Conservation (phyloP, 2,113 vertebrate genomes). For the Anarhynchus alexandrinus region DNA sequence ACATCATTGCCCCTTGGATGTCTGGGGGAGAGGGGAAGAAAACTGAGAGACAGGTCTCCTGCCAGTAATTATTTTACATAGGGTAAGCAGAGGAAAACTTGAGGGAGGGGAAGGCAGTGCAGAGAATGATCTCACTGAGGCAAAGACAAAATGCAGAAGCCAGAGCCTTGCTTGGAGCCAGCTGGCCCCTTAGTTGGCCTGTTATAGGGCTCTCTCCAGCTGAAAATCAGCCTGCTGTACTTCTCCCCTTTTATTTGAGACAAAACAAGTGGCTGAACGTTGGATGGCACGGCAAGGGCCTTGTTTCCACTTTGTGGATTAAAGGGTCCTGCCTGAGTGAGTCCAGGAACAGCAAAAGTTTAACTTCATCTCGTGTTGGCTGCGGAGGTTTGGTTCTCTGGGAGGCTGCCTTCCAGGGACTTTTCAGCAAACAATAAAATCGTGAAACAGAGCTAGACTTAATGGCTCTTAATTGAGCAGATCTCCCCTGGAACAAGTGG, state of each 20-base stretch:
- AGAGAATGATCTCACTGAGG: not conserved
- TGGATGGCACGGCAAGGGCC: not conserved
- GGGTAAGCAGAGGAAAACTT: not conserved
- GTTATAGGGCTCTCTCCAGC: not conserved
- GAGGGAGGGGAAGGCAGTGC: not conserved
- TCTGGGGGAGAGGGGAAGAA: not conserved
- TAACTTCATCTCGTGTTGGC: not conserved
- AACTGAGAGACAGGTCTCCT: not conserved
- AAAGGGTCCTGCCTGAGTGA: not conserved
- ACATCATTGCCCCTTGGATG: not conserved
- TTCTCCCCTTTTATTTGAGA: not conserved
- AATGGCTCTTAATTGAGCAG: constrained; percentile 11
- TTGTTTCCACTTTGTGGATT: not conserved
- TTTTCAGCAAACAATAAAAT: not conserved
- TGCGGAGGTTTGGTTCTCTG: not conserved
- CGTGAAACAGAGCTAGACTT: not conserved
- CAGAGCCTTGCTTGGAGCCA: not conserved
- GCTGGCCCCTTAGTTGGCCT: not conserved
- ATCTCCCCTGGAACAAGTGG: not conserved
- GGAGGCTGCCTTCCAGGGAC: not conserved
- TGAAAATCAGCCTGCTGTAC: not conserved
- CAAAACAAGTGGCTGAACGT: not conserved
- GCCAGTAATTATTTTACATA: not conserved
- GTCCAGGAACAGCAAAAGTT: not conserved
- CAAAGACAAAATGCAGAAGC: not conserved